phyloP scores from a whole-genome alignment of 2,113 vertebrate species.

The Macquaria ambigua region DNA sequence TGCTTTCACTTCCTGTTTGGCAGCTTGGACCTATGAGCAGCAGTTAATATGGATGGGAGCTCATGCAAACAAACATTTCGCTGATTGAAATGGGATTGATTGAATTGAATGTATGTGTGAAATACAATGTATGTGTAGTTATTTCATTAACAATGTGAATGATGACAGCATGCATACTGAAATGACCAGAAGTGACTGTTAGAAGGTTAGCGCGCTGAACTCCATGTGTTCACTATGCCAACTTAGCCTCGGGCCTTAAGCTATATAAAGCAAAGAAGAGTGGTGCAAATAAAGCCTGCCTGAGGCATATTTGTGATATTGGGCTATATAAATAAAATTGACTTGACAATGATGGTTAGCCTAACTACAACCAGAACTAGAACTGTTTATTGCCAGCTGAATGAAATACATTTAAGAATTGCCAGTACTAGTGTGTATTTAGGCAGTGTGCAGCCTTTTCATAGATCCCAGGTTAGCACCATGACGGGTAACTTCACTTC shows the following conservation, averaged over 20 bases:
- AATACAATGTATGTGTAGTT: too few relatives aligned
- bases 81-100: neutral
- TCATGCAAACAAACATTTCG: neutral
- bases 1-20: neutral
- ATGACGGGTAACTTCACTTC: neutral
- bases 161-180: neutral
- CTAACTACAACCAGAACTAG: neutral
- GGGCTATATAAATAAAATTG: too few relatives aligned
- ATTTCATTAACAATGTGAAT: neutral
- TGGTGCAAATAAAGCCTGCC: too few relatives aligned
- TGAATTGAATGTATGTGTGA: neutral
- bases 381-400: neutral
- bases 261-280: neutral
- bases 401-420: neutral
- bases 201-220: neutral
- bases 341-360: neutral
- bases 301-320: too few relatives aligned
- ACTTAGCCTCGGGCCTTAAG: neutral
- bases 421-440: neutral
- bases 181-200: neutral
- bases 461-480: neutral
- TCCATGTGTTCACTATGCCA: neutral
- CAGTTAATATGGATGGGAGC: neutral
- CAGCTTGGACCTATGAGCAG: neutral
- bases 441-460: neutral